These are phyloP conservation scores for Aldabrachelys gigantea DNA, from an alignment of 2,113 vertebrate species.

Conservation along the genomic window DNA sequence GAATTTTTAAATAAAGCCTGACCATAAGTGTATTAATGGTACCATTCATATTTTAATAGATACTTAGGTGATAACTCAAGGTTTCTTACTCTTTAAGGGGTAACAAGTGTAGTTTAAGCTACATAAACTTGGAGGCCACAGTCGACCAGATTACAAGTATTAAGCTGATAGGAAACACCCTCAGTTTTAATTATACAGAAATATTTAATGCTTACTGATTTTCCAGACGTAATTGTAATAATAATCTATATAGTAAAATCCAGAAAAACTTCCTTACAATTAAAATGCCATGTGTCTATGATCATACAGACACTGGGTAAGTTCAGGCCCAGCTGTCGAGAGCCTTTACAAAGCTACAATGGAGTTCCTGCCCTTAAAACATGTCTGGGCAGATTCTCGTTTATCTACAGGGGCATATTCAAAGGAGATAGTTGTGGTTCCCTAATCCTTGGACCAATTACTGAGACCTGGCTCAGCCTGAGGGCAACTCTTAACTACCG, in stretches of 20 bases:
- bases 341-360: neutral
- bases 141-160: neutral
- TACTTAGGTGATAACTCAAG: neutral
- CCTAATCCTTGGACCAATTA: neutral
- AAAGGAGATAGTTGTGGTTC: neutral
- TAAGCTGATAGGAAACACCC: neutral
- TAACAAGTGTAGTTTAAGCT: neutral
- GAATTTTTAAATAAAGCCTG: neutral
- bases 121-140: neutral
- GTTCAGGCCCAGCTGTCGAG: neutral
- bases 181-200: neutral
- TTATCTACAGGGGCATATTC: neutral
- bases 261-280: neutral
- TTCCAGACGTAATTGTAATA: neutral
- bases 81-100: neutral
- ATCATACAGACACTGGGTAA: neutral
- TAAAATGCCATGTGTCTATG: neutral
- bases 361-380: neutral
- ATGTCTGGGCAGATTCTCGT: neutral
- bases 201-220: neutral
- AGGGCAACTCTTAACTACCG: neutral
- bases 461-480: neutral
- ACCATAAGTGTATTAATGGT: neutral
- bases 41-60: neutral
- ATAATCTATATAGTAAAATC: neutral